These are phyloP conservation scores for Tangara arthus DNA, from an alignment of 2,797 vertebrate genomes.

Conservation along the genomic window DNA sequence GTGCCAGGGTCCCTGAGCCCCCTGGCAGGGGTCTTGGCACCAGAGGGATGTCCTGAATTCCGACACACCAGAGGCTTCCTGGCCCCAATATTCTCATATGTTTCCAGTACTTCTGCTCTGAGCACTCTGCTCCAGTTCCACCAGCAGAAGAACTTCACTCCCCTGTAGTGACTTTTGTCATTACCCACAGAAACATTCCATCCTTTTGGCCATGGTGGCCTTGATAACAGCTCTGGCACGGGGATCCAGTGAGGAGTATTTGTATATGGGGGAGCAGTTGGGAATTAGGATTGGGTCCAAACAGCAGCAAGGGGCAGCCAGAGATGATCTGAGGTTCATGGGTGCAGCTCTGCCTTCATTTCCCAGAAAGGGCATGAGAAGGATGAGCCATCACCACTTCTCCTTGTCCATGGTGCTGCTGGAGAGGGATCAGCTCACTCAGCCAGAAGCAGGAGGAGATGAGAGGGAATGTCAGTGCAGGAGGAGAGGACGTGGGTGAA, in stretches of 20 bases:
- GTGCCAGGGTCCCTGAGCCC: no score
- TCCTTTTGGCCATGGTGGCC: background rate
- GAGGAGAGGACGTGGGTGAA: background rate
- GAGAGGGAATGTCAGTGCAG: background rate
- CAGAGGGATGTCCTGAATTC: no score
- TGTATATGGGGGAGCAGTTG: fast-evolving
- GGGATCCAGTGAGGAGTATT: background rate
- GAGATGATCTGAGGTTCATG: fast-evolving
- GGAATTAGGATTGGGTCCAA: background rate
- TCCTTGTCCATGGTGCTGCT: background rate
- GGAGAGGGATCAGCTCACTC: background rate
- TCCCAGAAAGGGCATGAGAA: fast-evolving
- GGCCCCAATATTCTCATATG: background rate
- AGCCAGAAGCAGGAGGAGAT: background rate
- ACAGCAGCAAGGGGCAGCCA: background rate
- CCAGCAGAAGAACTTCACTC: background rate
- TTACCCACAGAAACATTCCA: background rate
- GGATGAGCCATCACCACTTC: background rate
- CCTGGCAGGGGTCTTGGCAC: no score
- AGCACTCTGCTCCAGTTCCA: background rate
- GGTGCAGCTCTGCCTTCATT: background rate
- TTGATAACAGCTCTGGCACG: background rate
- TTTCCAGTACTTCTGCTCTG: background rate
- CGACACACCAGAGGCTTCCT: background rate
- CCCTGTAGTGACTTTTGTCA: background rate